phyloP scores from a whole-genome alignment of 2,113 vertebrate genomes.

The Mastomys natalensis region DNA sequence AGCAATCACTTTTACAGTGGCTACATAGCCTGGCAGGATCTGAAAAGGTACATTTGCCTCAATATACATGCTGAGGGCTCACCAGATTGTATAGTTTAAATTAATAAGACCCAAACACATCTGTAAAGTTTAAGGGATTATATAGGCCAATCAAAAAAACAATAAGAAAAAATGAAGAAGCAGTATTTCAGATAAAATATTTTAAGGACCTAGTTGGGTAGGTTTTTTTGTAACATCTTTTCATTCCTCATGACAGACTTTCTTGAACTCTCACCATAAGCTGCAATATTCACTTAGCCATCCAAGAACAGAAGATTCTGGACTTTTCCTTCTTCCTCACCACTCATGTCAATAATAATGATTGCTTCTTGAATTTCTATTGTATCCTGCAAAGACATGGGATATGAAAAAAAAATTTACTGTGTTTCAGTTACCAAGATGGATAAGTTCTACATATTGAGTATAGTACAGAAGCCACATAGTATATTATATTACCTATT shows the following conservation, averaged over 20 bases:
- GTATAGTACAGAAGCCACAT: not conserved
- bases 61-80: not conserved
- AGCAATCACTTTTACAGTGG: not conserved
- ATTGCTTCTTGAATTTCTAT: not conserved
- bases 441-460: not conserved
- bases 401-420: not conserved
- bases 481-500: not conserved
- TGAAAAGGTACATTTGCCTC: slow-evolving; percentile 6
- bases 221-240: not conserved
- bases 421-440: not conserved
- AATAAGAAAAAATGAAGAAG: not conserved
- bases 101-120: not conserved
- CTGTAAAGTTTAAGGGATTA: not conserved
- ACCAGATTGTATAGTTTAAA: not conserved
- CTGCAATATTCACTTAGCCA: not conserved
- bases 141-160: not conserved
- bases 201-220: not conserved
- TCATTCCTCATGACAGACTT: not conserved
- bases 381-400: not conserved
- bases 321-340: not conserved
- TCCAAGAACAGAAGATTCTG: not conserved
- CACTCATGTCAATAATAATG: not conserved
- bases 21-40: not conserved
- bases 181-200: not conserved
- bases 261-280: not conserved